Evolutionary conservation across 2,797 vertebrate genomes (phyloP), one percentile per base, ranked within the genome.

Genomic region (Hoplostethus atlanticus): DNA sequence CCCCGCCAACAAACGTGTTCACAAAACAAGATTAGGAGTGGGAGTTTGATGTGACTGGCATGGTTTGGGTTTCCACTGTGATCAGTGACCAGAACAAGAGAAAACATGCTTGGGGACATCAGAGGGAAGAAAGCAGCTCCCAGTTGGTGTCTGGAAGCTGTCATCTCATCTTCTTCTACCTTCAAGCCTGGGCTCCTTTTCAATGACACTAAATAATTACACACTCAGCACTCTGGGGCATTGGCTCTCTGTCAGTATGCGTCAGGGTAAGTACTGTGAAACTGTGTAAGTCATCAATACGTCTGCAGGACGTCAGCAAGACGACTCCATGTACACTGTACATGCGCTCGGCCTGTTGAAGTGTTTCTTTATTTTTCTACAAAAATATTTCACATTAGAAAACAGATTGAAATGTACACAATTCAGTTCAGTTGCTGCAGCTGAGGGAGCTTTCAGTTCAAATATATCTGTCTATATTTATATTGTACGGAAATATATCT

Each of bases 341-440:
- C 21, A 1, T 21, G 21, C 21, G 21, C 21, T 21, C 21, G 21
- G 21, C 21, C 13, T 47, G 44, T 40, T 68, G 8, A 63, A 81
- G 36, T 84, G 73, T 57, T 82, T 84, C 77, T 86, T 93, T 91
- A 81, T 93, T 96, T 96, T 96, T 80, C 80, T 96, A 94, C 76
- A 95, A 95, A 95, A 95, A 95, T 95, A 95, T 89, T 89, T 93
- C 89, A 93, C 87, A 91, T 90, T 90, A 94, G 72, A 95, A 95
- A 95, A 94, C 87, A 84, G 87, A 76, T 88, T 87, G 76, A 89
- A 92, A 93, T 93, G 92, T 87, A 93, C 86, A 91, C 77, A 81
- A 77, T 84, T 79, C 84, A 84, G 80, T 76, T 55, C 69, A 83
- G 82, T 78, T 84, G 87, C 85, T 84, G 84, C 60, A 84, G 81